Base-by-base conservation (phyloP, 2,113 vertebrate genomes). In the Bettongia penicillata region DNA sequence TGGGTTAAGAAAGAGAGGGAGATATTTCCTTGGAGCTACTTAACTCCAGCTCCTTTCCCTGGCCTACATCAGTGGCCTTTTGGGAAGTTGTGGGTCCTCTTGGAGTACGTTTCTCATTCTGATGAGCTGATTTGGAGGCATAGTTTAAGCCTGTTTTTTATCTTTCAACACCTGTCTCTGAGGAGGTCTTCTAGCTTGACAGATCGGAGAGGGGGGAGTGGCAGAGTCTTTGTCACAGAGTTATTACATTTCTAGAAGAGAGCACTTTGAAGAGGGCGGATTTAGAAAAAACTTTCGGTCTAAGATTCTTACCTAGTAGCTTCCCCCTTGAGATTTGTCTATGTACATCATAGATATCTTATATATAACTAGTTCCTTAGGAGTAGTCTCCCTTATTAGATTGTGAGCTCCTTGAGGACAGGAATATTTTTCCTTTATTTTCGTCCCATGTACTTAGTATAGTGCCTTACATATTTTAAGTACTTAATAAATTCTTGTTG, bases 21-120 rank as follows among this genome's bases (percentile, higher is more conserved):
- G 97, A 98, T 98, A 93, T 95, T 90, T 89, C 61, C 0, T 0
- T 94, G 84, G 90, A 31, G 91, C 90, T 51, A 55, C 92, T 51
- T 94, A 48, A 89, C 95, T 97, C 92, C 91, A 37, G n/a, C 89
- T 11, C 48, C 1, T 94, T n/a, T 43, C 9, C 77, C 22, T 49
- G 91, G 57, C 53, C 48, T n/a, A n/a, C 6, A 43, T 84, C 16
- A 84, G 14, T 92, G 94, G 96, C 91, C 96, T 93, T 97, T 93
- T 96, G 96, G 89, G 91, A 95, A 96, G 95, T 96, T 89, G 89
- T 22, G 53, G 96, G 90, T 95, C 94, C 98, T 96, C 93, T 48
- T 93, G 94, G 92, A 97, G 96, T 97, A 43, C 95, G 90, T 96
- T 51, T 97, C 96, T 98, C 98, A 97, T 97, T 98, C 95, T 97